Base-by-base conservation (phyloP, 30 jellyfish, hydroid and myxozoan genomes). In the Aurelia sp. region DNA sequence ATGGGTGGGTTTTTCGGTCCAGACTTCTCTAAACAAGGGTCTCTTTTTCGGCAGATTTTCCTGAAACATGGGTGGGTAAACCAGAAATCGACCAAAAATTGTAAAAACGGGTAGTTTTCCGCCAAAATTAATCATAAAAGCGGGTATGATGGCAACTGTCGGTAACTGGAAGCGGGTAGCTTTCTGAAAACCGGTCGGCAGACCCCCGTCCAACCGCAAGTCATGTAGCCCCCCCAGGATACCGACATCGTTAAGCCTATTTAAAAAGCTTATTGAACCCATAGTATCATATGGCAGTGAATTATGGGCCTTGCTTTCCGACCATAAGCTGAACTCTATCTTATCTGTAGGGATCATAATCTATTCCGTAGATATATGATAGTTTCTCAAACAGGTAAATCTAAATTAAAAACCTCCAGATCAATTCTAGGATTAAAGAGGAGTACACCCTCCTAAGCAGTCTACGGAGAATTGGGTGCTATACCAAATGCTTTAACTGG, bases 221-320 rank as follows among this genome's bases (percentile, higher is more conserved):
- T n/a, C n/a, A n/a, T n/a, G n/a, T n/a, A n/a, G n/a, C n/a, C n/a
- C n/a, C n/a, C n/a, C n/a, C n/a, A n/a, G n/a, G n/a, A n/a, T n/a
- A n/a, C n/a, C n/a, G n/a, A n/a, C 17, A 21, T 41, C 83, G 30
- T 21, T 72, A 35, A 18, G 27, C 70, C 50, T 72, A 48, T 72
- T 72, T 48, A 1, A 20, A 6, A 41, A 72, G 27, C 50, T 72
- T 13, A 72, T 72, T 18, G 7, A 72, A 72, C 83, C 83, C 9
- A 72, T 72, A 16, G 68, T 72, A n/a, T 12, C 13, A 41, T 72
- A 72, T 48, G 83, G 83, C 48, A 15, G 52, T 33, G 83, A 72
- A 62, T 0, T 72, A 41, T 48, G 68, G 68, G 68, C 52, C 4
- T 13, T 13, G 20, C 59, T 72, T 6, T 15, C 83, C 20, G n/a